Conservation (phyloP, 2,888 invertebrate genomes). For the Tridacna gigas region DNA sequence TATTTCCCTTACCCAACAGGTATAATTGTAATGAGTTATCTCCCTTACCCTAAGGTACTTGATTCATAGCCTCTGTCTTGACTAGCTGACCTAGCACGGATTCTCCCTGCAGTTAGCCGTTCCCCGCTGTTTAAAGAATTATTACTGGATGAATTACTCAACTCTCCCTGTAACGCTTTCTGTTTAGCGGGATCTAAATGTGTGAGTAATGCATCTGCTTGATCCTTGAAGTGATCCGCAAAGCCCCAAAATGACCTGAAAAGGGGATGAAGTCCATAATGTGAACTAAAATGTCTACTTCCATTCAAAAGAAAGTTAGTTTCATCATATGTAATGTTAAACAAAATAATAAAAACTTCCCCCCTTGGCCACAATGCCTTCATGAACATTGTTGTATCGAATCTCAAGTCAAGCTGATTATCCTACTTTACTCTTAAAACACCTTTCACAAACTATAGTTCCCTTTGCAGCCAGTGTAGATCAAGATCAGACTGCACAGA, state of each 20-base stretch:
- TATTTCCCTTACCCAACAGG: no score
- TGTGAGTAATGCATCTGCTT: constrained; percentile 93
- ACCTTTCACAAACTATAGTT: no score
- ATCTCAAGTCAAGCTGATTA: no score
- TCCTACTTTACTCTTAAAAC: no score
- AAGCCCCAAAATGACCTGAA: constrained; percentile 95
- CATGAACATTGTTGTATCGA: no score
- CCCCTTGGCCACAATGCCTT: no score
- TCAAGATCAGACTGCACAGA: no score
- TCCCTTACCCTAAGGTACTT: constrained; percentile 70
- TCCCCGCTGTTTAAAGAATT: constrained; percentile 83
- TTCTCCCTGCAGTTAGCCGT: constrained; percentile 55
- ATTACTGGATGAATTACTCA: constrained; percentile 85
- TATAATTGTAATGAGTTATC: background rate
- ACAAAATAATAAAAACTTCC: background rate
- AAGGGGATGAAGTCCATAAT: background rate
- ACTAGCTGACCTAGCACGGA: constrained; percentile 77
- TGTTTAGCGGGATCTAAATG: constrained; percentile 92
- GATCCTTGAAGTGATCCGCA: constrained; percentile 94
- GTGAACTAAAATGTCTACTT: no score
- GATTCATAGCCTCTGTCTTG: constrained; percentile 74
- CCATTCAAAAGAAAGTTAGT: no score
- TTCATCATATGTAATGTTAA: background rate
- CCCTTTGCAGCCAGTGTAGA: no score
- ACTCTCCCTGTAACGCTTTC: constrained; percentile 88